Evolutionary conservation across 2,113 vertebrate species (phyloP), one percentile per base, ranked within the genome.

Genomic region (Gobiocypris rarus): DNA sequence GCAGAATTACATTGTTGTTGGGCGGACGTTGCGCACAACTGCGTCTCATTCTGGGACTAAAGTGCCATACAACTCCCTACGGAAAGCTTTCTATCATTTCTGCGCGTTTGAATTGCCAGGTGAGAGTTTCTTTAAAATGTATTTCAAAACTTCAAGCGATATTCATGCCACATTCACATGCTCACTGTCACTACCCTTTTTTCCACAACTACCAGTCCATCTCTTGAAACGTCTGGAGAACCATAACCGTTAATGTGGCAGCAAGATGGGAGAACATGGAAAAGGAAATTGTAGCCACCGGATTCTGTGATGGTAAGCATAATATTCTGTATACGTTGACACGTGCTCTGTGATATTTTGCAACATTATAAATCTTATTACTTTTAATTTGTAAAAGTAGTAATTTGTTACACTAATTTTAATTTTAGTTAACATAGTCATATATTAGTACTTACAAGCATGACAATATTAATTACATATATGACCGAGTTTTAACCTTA

Each of bases 51-150:
- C 14, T 41, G 80, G 17, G 8, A 38, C 22, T 22, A 69, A 5
- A 58, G n/a, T 84, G 9, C 31, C 38, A 45, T 56, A 61, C 45
- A 67, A 65, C 43, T 31, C 84, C 10, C 8, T 83, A 9, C n/a
- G 45, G 15, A 86, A 83, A 34, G 78, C 54, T 1, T 82, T 82
- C 5, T 85, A 75, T 45, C 58, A 86, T n/a, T 86, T 82, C 22
- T 86, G 19, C 1, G 79, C 48, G 0, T 15, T 50, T 50, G 48
- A 50, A 50, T 50, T 50, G 1, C 48, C 14, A 50, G 14, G 48
- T 50, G 48, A 50, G 13, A 50, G 48, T 50, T 17, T 0, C 15
- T 50, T 50, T 15, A 15, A 50, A 50, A 15, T 5, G 4, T 5
- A 15, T 15, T 50, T 17, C 1, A 50, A 17, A 50, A 50, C 14